Percentiles rank a stretch among this genome's conserved stretches.
Evolutionary conservation across 2,888 invertebrate species (phyloP).

Genomic region (Eueremaeus valkanovi): DNA sequence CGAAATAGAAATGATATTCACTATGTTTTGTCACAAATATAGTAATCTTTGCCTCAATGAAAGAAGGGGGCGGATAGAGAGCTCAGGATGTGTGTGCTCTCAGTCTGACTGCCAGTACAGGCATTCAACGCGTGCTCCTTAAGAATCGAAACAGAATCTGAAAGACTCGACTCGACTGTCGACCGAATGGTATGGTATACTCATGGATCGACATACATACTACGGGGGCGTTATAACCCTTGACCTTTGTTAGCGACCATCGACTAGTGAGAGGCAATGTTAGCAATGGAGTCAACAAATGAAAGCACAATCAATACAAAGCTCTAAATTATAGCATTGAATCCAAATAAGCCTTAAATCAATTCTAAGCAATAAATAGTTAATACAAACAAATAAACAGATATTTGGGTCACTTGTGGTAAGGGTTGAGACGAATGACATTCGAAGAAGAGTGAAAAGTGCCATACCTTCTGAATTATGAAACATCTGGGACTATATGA

Average conservation of each 20-base stretch:
- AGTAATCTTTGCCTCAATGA: neutral
- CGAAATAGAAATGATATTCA: neutral
- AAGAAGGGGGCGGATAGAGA: conserved; percentile 24
- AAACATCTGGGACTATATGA: conserved; percentile 63
- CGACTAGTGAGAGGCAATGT: neutral
- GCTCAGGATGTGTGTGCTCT: neutral
- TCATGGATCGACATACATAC: neutral
- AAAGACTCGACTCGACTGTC: neutral
- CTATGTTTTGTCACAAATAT: conserved; percentile 5
- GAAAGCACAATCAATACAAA: neutral
- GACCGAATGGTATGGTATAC: neutral
- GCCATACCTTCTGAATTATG: conserved; percentile 63
- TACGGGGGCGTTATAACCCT: conserved; percentile 26
- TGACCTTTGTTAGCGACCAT: neutral
- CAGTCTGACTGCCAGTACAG: neutral
- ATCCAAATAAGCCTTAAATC: neutral
- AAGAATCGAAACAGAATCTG: neutral
- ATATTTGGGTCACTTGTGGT: too few relatives aligned
- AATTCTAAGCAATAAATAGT: too few relatives aligned
- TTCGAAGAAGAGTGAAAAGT: neutral
- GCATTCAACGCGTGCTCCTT: conserved; percentile 28
- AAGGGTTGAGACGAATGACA: too few relatives aligned
- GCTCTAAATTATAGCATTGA: neutral
- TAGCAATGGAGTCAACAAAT: neutral
- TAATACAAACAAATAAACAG: neutral